A percentile compares a stretch with the other conserved stretches of the same genome.
Evolutionary conservation across 30 jellyfish, hydroid and myxozoan genomes (phyloP).

Genomic region (Aurelia aurita): DNA sequence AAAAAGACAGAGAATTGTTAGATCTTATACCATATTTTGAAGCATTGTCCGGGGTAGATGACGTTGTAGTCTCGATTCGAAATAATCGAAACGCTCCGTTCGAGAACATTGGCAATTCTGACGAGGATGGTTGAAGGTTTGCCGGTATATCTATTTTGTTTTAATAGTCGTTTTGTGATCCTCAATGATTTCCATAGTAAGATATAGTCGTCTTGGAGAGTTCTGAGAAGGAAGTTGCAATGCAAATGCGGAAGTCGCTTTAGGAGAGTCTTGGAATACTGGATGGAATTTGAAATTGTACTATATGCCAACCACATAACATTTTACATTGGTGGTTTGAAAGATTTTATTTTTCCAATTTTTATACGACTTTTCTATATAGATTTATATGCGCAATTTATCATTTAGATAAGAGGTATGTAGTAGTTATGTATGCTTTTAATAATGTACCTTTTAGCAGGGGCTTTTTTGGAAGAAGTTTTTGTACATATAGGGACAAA

Average conservation of each 20-base stretch:
- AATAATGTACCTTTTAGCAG: background rate
- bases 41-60: constrained; percentile 76
- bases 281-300: constrained; percentile 1
- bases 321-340: background rate
- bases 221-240: constrained; percentile 6
- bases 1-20: constrained; percentile 81
- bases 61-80: constrained; percentile 84
- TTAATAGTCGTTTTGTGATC: constrained; percentile 15
- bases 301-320: background rate
- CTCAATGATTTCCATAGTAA: constrained; percentile 24
- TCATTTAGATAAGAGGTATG: constrained; percentile 33
- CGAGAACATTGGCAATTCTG: constrained; percentile 19
- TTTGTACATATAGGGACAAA: too few relatives aligned
- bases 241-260: constrained; percentile 9
- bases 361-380: constrained; percentile 49
- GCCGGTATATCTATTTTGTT: constrained; percentile 14
- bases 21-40: constrained; percentile 92
- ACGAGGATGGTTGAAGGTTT: constrained; percentile 44
- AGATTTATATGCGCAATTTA: constrained; percentile 54
- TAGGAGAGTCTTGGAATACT: background rate
- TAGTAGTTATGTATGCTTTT: background rate
- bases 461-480: too few relatives aligned
- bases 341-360: constrained; percentile 25
- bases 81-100: constrained; percentile 76
- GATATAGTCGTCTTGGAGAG: constrained; percentile 4